These are phyloP conservation scores for Proales similis DNA, from an alignment of 1,140 invertebrate species.

Conservation along the genomic window DNA sequence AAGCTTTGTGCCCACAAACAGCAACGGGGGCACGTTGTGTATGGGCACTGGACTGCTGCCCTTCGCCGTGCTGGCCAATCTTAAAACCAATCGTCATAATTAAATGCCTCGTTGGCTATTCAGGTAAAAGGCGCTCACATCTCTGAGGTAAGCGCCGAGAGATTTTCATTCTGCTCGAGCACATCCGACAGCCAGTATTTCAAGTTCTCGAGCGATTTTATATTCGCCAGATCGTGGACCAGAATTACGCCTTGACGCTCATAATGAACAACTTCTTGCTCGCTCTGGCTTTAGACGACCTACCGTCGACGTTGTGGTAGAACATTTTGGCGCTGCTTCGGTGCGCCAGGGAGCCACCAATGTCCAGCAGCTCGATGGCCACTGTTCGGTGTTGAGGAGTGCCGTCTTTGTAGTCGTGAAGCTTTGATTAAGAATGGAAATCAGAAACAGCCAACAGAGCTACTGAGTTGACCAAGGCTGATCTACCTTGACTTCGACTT, in stretches of 20 bases:
- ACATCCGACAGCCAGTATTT: slow-evolving; percentile 86
- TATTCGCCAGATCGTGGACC: slow-evolving; percentile 89
- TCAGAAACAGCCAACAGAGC: slow-evolving; percentile 35
- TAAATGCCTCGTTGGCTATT: no score
- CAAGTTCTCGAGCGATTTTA: slow-evolving; percentile 86
- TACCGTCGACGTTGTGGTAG: slow-evolving; percentile 83
- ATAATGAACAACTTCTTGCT: slow-evolving; percentile 33
- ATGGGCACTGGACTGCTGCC: no score
- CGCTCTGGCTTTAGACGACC: slow-evolving; percentile 2
- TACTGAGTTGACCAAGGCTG: neutral
- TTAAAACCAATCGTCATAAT: no score
- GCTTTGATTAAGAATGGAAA: slow-evolving; percentile 44
- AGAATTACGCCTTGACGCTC: slow-evolving; percentile 70
- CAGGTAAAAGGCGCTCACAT: no score
- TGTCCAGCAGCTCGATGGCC: slow-evolving; percentile 90
- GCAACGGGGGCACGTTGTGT: slow-evolving; percentile 52
- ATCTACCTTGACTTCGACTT: slow-evolving; percentile 74
- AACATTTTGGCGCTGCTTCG: slow-evolving; percentile 77
- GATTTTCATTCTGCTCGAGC: slow-evolving; percentile 55
- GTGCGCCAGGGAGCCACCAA: slow-evolving; percentile 85
- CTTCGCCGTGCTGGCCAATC: no score
- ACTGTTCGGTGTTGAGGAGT: slow-evolving; percentile 77
- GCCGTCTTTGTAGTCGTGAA: slow-evolving; percentile 88
- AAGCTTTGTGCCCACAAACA: slow-evolving; percentile 84
- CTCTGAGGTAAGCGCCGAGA: neutral